Base-by-base conservation (phyloP, 2,888 invertebrate genomes). In the Leucozona laternaria region DNA sequence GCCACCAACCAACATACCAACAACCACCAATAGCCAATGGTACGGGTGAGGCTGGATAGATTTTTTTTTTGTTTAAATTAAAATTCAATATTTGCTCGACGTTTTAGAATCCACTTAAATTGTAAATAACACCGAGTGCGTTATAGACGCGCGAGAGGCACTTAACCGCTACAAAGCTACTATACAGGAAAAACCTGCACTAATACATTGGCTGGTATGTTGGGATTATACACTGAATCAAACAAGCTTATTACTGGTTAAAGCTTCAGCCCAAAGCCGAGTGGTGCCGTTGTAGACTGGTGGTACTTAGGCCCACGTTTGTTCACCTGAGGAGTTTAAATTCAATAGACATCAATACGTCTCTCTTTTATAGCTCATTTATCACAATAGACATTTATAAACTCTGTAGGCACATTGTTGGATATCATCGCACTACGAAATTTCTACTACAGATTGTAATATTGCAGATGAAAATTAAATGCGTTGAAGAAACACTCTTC, bases 101-200 rank as follows among this genome's bases (percentile, higher is more conserved):
- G 88, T 88, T 88, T 88, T 88, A 88, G 88, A 88, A 88, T 88
- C 88, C 86, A 88, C 88, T 88, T 88, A 86, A 84, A 84, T 86
- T 88, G 86, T 86, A 88, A 88, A 88, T 83, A 88, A 80, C 79
- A 82, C 86, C 75, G 79, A 86, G 82, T 86, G 86, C 82, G 86
- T 82, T 82, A 82, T 75, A 79, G 82, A 82, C 77, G 85, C 73
- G 78, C 73, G 73, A 86, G 79, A 77, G 86, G 78, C 79, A 82
- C 86, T 86, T 82, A 76, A 78, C 78, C 82, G 78, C 57, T 75
- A 79, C 79, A 86, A 79, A 79, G 82, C 82, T 86, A 80, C 78
- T 79, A 25, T 28, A 68, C n/a, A 79, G 75, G 82, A 79, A 82
- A 64, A 82, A 71, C 81, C 72, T 73, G 68, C 68, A 77, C 85